These are phyloP conservation scores for Tribolium castaneum DNA, from an alignment of 1,140 invertebrate genomes.

Conservation along the genomic window DNA sequence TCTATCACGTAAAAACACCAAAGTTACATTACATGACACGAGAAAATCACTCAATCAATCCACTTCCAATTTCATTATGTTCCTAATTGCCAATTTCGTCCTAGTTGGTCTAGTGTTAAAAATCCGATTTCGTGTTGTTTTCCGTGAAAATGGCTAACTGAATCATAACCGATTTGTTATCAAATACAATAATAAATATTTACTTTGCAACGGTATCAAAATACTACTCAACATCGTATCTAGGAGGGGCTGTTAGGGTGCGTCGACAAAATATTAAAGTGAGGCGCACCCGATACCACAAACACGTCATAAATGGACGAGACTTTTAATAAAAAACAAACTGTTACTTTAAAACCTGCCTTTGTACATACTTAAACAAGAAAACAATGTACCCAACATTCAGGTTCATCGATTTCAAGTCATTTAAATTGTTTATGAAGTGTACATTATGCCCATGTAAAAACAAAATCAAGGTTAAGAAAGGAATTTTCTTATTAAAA, in stretches of 20 bases:
- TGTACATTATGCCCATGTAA: neutral
- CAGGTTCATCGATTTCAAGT: neutral
- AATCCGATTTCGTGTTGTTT: neutral
- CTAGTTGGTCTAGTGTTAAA: neutral
- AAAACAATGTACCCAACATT: neutral
- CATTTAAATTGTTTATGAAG: neutral
- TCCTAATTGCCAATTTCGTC: neutral
- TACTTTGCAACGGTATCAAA: neutral
- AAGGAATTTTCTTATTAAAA: neutral
- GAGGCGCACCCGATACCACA: conserved; percentile 18
- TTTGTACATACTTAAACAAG: neutral
- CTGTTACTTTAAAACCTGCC: neutral
- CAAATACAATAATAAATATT: conserved; percentile 1
- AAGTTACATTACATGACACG: neutral
- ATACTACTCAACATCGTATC: neutral
- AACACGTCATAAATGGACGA: conserved; percentile 7
- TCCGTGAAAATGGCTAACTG: neutral
- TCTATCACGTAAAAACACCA: neutral
- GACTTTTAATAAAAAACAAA: neutral
- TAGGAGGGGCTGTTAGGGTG: conserved; percentile 20
- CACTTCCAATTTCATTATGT: neutral
- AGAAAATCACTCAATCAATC: neutral
- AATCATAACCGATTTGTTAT: neutral
- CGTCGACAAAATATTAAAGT: conserved; percentile 27
- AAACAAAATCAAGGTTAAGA: neutral